Conservation (phyloP, 1,140 invertebrate species). For the Cephus cinctus region DNA sequence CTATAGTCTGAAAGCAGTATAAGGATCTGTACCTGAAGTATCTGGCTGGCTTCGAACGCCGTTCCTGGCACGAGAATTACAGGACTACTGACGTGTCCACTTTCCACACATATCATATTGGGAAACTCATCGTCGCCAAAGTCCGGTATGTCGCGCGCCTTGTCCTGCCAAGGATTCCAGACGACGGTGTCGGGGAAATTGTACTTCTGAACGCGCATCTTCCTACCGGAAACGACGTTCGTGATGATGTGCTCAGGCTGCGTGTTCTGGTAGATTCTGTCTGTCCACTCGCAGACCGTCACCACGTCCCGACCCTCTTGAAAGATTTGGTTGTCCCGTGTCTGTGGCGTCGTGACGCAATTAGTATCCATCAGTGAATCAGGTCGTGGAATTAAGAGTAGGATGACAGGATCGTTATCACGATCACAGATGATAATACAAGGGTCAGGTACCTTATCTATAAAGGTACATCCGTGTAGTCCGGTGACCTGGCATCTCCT, state of each 20-base stretch:
- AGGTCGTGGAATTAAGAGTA: neutral
- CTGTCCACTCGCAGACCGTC: conserved; percentile 86
- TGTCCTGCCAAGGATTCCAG: conserved; percentile 96
- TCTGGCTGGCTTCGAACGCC: conserved; percentile 84
- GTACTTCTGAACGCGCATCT: conserved; percentile 90
- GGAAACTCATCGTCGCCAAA: conserved; percentile 95
- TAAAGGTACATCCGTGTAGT: conserved; percentile 86
- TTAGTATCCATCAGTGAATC: neutral
- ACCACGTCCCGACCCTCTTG: conserved; percentile 87
- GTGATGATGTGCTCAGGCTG: conserved; percentile 90
- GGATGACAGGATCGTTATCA: neutral
- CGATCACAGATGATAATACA: conserved; percentile 4
- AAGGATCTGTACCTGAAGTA: conserved; percentile 65
- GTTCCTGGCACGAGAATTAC: conserved; percentile 83
- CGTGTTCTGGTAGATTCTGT: conserved; percentile 90
- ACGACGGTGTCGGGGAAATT: conserved; percentile 95
- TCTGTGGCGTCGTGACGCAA: conserved; percentile 52
- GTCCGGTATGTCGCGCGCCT: conserved; percentile 87
- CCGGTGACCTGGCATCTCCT: conserved; percentile 86
- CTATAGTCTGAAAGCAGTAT: no score
- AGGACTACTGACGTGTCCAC: conserved; percentile 83
- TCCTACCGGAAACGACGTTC: conserved; percentile 86
- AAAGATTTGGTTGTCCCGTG: conserved; percentile 76
- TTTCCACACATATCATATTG: conserved; percentile 94
- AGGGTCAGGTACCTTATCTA: conserved; percentile 82